These are phyloP conservation scores for Meghimatium bilineatum DNA, from an alignment of 2,888 invertebrate genomes.

Conservation along the genomic window DNA sequence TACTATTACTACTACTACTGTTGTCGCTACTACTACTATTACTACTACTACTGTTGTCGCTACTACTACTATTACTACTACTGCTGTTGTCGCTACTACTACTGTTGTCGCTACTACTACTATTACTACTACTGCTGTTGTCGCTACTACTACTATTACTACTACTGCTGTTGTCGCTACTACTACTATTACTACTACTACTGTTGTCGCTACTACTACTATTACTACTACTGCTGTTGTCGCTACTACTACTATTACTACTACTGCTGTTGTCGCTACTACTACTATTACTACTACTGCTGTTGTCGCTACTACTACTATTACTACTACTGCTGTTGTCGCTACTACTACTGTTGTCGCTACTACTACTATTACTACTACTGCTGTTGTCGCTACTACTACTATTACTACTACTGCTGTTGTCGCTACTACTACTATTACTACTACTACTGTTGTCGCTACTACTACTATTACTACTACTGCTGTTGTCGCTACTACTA, in stretches of 20 bases:
- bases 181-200: not conserved
- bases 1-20: not conserved
- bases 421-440: not conserved
- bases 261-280: conserved; percentile 18
- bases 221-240: not conserved
- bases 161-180: not conserved
- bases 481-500: not conserved
- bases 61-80: not conserved
- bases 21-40: not conserved
- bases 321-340: conserved; percentile 2
- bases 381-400: not conserved
- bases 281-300: conserved; percentile 28
- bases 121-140: not conserved
- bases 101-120: not conserved
- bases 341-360: not conserved
- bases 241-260: conserved; percentile 14
- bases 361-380: not conserved
- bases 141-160: not conserved
- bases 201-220: not conserved
- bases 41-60: not conserved
- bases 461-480: conserved; percentile 6
- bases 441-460: conserved; percentile 3
- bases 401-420: not conserved
- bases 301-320: conserved; percentile 7
- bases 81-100: not conserved